Evolutionary conservation across 2,113 vertebrate genomes (phyloP), one percentile per base, ranked within the genome.

Genomic region (Glaucidium brasilianum): DNA sequence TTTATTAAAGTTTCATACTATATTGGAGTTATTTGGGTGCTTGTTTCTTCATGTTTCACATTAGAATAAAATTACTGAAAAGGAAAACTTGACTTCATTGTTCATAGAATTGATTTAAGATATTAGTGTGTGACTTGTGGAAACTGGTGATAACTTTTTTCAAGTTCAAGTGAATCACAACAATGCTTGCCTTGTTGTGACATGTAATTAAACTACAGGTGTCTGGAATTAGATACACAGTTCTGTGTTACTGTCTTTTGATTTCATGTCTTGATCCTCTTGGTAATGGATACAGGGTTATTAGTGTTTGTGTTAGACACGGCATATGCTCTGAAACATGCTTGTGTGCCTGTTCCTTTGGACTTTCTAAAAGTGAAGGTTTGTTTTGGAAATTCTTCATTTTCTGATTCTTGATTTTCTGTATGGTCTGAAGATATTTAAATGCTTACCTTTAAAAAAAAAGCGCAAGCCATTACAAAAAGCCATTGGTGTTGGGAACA

Each of bases 1-100:
- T 96, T 97, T 97, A 98, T 98, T 98, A 98, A 98, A 98, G 96
- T 97, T 98, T 97, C 94, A 96, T 85, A 97, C 93, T 96, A 96
- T 96, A 96, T 97, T 97, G 91, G 96, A 98, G 85, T 97, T 97
- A 90, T 68, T 97, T 97, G 97, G 97, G 97, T 98, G 97, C 95
- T 96, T 98, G 94, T 97, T 96, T 95, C 85, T 97, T 97, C 91
- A 45, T 95, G 96, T 96, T 98, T 96, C 88, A 92, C 88, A 91
- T 97, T 97, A 98, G 97, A 96, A 98, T 96, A 97, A 97, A 97
- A 97, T 96, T 90, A 37, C 89, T 95, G 84, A 97, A 97, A 97
- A 97, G 95, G 97, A 97, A 98, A 97, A 95, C 78, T 63, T 97
- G 89, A 79, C 90, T 97, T 97, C 67, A 74, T 97, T 98, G 97